Base-by-base conservation (phyloP, 2,888 invertebrate genomes). In the Ypsolopha sequella region DNA sequence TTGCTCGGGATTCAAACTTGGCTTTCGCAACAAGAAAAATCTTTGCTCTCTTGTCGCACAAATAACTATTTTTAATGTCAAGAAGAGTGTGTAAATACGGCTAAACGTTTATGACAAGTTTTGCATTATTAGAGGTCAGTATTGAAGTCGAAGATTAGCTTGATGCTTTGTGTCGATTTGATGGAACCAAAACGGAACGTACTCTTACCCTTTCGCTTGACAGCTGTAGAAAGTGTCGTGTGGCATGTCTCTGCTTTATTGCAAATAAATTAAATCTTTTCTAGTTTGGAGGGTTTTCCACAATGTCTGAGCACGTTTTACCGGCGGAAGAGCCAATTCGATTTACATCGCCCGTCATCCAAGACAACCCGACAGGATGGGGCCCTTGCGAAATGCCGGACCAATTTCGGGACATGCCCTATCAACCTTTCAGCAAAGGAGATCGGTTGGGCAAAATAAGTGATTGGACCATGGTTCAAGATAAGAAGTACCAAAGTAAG, bases 391-490 rank as follows among this genome's bases (percentile, higher is more conserved):
- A 95, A 76, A 89, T 97, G 80, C 96, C 97, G 51, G 96, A 96
- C 54, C 95, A 96, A 68, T 98, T 96, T 80, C 93, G 93, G 70
- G 96, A 97, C 80, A 95, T 98, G 92, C 99, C 99, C 8, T 99
- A 99, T 82, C 99, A 99, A 84, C 98, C 98, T 41, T 99, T 98
- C 79, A 97, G 98, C 62, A 99, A 99, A 87, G 97, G 97, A 55
- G 99, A 99, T 80, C 93, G 98, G 62, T 89, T 99, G 59, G 99
- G 99, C 63, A 99, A 99, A 90, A 98, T 98, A 64, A 97, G 98
- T 66, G 99, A 99, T 75, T 99, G 99, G 99, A 98, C 98, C 51
- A 95, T 96, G 53, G 93, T 95, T 6, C 95, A 95, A 66, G 98
- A 99, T 70, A 95, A 97, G 64, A 94, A 98, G 84, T 96, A 96